Evolutionary conservation across 2,888 invertebrate species (phyloP).

Genomic region (Cyaniris semiargus): DNA sequence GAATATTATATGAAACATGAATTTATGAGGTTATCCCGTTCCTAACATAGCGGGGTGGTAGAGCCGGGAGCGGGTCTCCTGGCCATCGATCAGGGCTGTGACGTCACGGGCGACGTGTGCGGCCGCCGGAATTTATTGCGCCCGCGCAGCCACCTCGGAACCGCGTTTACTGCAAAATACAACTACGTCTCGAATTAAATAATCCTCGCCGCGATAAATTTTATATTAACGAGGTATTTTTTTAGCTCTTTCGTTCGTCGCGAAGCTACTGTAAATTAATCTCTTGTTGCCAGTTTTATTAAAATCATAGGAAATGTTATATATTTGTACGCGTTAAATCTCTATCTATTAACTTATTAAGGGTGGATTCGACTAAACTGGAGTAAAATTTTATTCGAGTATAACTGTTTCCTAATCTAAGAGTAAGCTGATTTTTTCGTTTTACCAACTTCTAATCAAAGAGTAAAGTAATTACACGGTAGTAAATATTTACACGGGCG

Average conservation of each 20-base stretch:
- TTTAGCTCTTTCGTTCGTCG: not conserved
- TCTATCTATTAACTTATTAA: not conserved
- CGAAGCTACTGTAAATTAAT: not conserved
- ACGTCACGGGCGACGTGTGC: conserved; percentile 81
- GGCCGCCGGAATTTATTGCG: conserved; percentile 78
- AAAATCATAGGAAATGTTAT: not conserved
- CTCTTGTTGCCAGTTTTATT: not conserved
- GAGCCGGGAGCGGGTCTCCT: conserved; percentile 53
- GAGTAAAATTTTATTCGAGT: too few relatives aligned
- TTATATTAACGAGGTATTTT: not conserved
- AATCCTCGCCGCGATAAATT: conserved; percentile 2
- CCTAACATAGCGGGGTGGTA: conserved; percentile 48
- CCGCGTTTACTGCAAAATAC: conserved; percentile 43
- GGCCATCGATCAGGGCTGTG: conserved; percentile 79
- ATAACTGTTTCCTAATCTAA: too few relatives aligned
- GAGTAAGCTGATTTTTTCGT: too few relatives aligned
- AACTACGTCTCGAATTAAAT: conserved; percentile 30
- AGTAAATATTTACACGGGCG: too few relatives aligned
- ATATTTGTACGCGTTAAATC: not conserved
- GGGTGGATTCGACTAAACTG: too few relatives aligned
- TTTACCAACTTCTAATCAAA: too few relatives aligned
- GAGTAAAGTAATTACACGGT: too few relatives aligned
- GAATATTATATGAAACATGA: conserved; percentile 62
- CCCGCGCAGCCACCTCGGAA: conserved; percentile 65
- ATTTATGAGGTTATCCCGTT: conserved; percentile 61